Conservation (phyloP, 1,140 invertebrate genomes). For the Papilio dardanus region DNA sequence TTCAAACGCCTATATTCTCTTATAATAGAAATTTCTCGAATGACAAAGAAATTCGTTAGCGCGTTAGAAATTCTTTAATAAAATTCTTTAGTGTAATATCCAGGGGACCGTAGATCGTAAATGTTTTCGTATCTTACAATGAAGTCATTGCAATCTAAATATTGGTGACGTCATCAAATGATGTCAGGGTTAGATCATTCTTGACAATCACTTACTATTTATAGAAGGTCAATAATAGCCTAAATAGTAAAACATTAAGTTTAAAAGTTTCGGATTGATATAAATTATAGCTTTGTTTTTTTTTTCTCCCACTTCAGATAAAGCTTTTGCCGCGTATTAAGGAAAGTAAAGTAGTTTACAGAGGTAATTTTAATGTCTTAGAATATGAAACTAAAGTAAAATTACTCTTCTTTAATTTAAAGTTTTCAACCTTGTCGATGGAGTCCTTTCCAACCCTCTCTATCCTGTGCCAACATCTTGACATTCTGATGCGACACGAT, state of each 20-base stretch:
- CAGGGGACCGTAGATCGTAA: background rate
- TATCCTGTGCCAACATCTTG: no score
- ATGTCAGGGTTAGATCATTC: conserved; percentile 5
- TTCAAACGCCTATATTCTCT: background rate
- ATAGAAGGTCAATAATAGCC: background rate
- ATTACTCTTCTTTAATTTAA: no score
- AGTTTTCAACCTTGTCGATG: no score
- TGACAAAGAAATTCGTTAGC: background rate
- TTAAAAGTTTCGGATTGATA: background rate
- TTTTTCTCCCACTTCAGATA: no score
- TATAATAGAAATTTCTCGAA: background rate
- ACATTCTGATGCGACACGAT: no score
- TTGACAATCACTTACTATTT: background rate
- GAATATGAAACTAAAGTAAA: no score
- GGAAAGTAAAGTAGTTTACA: no score
- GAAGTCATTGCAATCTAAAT: conserved; percentile 6
- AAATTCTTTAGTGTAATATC: background rate
- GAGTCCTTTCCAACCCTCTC: no score
- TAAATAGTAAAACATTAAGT: background rate
- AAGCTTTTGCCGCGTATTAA: no score
- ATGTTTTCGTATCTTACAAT: conserved; percentile 10
- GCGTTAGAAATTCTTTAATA: background rate
- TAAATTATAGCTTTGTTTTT: no score
- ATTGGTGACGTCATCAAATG: background rate
- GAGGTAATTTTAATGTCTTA: no score